Conservation (phyloP, 2,797 vertebrate species). For the Enteromius afrohamiltoni region DNA sequence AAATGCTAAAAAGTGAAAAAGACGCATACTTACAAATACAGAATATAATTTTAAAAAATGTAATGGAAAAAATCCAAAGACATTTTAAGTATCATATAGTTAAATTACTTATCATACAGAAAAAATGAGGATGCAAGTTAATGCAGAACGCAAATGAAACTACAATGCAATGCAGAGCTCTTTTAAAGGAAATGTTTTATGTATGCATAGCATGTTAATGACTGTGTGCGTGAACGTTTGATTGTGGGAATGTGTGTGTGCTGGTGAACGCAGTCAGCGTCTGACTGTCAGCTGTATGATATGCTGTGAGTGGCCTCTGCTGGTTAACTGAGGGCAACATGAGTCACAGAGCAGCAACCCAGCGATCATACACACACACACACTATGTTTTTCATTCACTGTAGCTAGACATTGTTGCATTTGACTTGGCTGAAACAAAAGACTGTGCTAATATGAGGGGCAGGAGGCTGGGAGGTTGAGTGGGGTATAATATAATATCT, state of each 20-base stretch:
- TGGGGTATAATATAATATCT: conserved; percentile 8
- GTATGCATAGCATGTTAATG: conserved; percentile 15
- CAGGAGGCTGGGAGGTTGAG: neutral
- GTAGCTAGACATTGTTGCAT: neutral
- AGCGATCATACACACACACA: conserved; percentile 27
- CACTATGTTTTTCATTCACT: conserved; percentile 20
- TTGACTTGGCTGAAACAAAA: conserved; percentile 28
- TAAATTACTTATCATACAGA: neutral
- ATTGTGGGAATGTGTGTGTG: conserved; percentile 63
- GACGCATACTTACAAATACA: neutral
- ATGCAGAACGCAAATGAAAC: neutral
- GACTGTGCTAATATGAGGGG: conserved; percentile 12
- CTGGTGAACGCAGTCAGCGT: neutral
- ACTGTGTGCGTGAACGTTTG: conserved; percentile 41
- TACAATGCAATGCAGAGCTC: neutral
- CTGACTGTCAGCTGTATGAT: conserved; percentile 74
- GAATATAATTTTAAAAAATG: neutral
- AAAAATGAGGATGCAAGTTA: too few relatives aligned
- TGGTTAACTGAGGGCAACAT: conserved; percentile 90
- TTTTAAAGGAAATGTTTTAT: neutral
- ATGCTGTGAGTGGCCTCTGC: conserved; percentile 99
- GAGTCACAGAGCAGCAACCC: conserved; percentile 72
- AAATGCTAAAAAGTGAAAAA: conserved; percentile 36
- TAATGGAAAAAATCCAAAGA: neutral
- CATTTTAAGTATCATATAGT: neutral